Base-by-base conservation (phyloP, 1,140 invertebrate species). In the Philotrypesis tridentata region DNA sequence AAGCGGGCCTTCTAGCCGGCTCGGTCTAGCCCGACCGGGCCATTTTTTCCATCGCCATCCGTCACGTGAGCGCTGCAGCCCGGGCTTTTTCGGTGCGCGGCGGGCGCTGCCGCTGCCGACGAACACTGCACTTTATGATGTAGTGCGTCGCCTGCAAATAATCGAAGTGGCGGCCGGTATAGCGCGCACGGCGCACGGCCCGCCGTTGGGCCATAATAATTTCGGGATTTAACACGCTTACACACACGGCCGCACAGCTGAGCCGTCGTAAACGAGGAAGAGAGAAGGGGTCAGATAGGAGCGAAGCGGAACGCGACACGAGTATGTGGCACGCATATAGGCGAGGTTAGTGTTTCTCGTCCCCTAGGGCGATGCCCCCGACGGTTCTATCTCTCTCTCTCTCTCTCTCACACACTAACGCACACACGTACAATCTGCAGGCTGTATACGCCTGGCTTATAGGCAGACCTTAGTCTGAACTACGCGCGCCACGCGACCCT, bases 181-280 rank as follows among this genome's bases (percentile, higher is more conserved):
- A 70, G 80, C 78, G 43, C 72, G 78, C 74, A n/a, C n/a, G n/a
- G n/a, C n/a, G n/a, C n/a, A n/a, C n/a, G n/a, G 83, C 33, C 48
- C 21, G 21, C 17, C 14, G 48, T 17, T 17, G 48, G 48, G 4
- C 73, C 72, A 83, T 80, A 87, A 88, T 90, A 89, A 89, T 90
- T 89, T 89, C 82, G 82, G 87, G 87, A 87, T 89, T 89, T 89
- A 87, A 86, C 82, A 63, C 33, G 5, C 11, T 55, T 55, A n/a
- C 48, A 55, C 48, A 55, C 63, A 25, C n/a, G 37, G 87, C 23
- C 74, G 84, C 27, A 43, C 68, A 31, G 87, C 89, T 89, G 88
- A 89, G 86, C 84, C 85, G 86, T 67, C 70, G 80, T 12, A 65
- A 74, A 67, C 67, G 31, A 84, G 12, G 78, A 37, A 80, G 33